Evolutionary conservation across 1,140 invertebrate genomes (phyloP).

Genomic region (Limonius californicus): DNA sequence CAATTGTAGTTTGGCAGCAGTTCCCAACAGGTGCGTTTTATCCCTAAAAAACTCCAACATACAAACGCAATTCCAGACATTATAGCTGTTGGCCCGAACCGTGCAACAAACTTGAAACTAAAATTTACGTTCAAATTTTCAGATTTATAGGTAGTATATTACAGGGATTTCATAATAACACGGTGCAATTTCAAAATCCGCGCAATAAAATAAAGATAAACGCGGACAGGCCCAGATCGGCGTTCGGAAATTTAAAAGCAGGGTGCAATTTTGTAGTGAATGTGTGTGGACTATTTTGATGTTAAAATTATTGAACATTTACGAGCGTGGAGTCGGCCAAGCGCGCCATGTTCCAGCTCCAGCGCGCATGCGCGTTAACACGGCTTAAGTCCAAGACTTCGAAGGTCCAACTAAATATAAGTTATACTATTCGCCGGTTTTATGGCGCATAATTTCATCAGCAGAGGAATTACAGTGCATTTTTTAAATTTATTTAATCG

Average conservation of each 20-base stretch:
- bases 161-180: constrained; percentile 1
- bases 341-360: background rate
- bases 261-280: constrained; percentile 23
- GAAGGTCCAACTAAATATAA: constrained; percentile 25
- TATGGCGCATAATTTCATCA: constrained; percentile 38
- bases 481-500: constrained; percentile 30
- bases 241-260: constrained; percentile 8
- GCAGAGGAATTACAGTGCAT: constrained; percentile 30
- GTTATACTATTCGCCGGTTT: constrained; percentile 31
- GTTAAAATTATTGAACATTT: constrained; percentile 26
- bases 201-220: too few species aligned
- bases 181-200: background rate
- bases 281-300: constrained; percentile 15
- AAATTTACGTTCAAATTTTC: constrained; percentile 2
- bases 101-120: background rate
- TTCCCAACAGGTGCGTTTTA: too few species aligned
- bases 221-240: background rate
- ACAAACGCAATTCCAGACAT: too few species aligned
- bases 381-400: background rate
- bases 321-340: constrained; percentile 17
- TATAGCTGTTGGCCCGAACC: too few species aligned
- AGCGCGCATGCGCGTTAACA: background rate
- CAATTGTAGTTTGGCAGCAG: too few species aligned
- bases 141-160: constrained; percentile 8
- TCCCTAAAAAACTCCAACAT: too few species aligned